A percentile compares a stretch with the other conserved stretches of the same genome.
These are phyloP conservation scores for Portunus trituberculatus DNA, from an alignment of 1,140 invertebrate species.

Conservation along the genomic window DNA sequence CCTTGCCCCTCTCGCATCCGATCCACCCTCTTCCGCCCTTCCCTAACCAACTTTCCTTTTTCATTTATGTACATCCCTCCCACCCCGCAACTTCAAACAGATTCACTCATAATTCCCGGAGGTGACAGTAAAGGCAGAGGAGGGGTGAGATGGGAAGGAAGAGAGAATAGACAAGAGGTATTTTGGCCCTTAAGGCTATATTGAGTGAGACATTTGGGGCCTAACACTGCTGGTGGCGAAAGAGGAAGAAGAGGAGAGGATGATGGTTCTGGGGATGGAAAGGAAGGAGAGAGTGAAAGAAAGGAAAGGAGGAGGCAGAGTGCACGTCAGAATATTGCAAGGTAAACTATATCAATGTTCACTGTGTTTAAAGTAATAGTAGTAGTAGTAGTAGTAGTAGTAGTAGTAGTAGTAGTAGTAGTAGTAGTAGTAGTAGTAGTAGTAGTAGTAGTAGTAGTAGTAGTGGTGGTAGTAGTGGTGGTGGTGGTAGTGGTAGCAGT, in stretches of 20 bases:
- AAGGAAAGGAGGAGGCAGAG: neutral
- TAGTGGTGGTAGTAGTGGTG: too few species aligned
- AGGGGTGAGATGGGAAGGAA: neutral
- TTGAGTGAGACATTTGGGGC: neutral
- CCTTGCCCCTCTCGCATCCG: too few species aligned
- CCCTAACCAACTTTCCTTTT: too few species aligned
- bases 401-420: neutral
- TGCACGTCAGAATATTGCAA: neutral
- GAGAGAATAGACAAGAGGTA: neutral
- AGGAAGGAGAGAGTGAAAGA: neutral
- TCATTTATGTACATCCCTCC: too few species aligned
- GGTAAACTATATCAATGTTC: neutral
- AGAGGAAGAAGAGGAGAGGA: neutral
- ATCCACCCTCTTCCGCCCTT: too few species aligned
- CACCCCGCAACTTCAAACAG: neutral
- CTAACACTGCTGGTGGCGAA: neutral
- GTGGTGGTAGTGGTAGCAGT: too few species aligned
- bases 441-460: neutral
- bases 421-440: neutral
- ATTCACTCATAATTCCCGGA: neutral
- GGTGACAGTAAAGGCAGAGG: neutral
- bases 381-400: neutral
- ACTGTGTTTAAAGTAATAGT: neutral
- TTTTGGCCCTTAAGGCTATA: neutral
- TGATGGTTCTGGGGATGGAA: neutral